phyloP scores from a whole-genome alignment of 2,888 invertebrate genomes.

The Sinotaia quadrata region DNA sequence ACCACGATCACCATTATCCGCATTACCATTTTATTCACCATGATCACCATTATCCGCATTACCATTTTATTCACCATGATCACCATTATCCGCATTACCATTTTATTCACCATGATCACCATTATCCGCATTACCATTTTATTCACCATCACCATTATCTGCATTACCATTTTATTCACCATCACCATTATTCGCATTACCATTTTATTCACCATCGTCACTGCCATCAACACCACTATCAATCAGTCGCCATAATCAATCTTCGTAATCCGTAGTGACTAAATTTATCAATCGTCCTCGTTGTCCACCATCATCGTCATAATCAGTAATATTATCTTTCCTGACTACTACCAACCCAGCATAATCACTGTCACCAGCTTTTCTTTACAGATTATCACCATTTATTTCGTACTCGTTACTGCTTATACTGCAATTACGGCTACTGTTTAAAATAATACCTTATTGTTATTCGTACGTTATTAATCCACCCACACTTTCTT shows the following conservation, averaged over 20 bases:
- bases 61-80: neutral
- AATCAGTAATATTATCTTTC: neutral
- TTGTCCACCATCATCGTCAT: neutral
- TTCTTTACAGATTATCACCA: neutral
- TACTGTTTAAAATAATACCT: too few species aligned
- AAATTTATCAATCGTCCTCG: neutral
- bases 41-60: neutral
- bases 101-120: neutral
- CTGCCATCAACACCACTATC: neutral
- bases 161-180: neutral
- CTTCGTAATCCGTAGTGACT: neutral
- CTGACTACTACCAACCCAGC: neutral
- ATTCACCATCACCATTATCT: neutral
- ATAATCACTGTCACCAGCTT: slow-evolving; percentile 1
- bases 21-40: neutral
- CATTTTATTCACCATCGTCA: neutral
- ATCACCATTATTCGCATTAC: neutral
- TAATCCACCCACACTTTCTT: too few species aligned
- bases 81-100: neutral
- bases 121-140: neutral
- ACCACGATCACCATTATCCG: neutral
- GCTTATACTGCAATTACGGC: too few species aligned
- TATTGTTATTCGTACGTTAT: too few species aligned
- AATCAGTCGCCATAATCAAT: neutral
- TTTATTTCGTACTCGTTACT: neutral